Conservation (phyloP, 1,140 invertebrate genomes). For the Bombus pascuorum region DNA sequence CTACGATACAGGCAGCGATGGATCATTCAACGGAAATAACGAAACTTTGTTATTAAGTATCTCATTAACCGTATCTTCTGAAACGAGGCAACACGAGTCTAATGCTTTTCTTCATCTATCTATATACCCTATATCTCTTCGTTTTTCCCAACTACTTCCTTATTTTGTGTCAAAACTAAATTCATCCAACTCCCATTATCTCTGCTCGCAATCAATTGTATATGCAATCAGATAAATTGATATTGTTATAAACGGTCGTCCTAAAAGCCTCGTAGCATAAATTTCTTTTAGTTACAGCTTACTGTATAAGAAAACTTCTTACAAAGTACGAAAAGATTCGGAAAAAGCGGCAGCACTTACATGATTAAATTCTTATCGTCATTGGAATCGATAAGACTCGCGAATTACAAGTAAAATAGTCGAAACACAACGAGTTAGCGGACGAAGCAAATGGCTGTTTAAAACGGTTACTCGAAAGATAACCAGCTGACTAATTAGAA, state of each 20-base stretch:
- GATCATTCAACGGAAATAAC: neutral
- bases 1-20: neutral
- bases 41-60: neutral
- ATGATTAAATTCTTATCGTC: neutral
- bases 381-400: neutral
- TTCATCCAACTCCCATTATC: neutral
- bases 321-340: neutral
- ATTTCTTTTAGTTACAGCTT: neutral
- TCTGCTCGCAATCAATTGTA: neutral
- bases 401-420: neutral
- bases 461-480: neutral
- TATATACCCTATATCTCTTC: neutral
- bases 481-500: conserved; percentile 40
- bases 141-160: neutral
- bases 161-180: neutral
- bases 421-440: neutral
- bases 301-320: neutral
- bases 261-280: neutral
- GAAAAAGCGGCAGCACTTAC: neutral
- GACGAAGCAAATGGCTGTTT: neutral
- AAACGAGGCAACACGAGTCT: neutral
- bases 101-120: neutral
- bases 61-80: too few relatives aligned
- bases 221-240: neutral
- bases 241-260: neutral